A percentile compares a stretch with the other conserved stretches of the same genome.
Evolutionary conservation across 2,888 invertebrate genomes (phyloP).

Genomic region (Aphodius sticticus): DNA sequence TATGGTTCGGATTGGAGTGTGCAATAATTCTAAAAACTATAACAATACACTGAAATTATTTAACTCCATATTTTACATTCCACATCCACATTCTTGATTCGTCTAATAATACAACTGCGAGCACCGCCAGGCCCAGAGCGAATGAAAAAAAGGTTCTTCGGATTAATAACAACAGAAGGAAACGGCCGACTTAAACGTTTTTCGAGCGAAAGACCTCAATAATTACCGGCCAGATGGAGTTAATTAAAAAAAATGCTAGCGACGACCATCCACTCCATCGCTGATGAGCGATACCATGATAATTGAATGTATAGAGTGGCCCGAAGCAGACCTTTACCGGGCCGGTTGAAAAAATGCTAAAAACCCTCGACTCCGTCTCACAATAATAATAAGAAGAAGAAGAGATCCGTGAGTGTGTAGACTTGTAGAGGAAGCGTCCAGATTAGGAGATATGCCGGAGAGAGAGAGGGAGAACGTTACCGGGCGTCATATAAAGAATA

Average conservation of each 20-base stretch:
- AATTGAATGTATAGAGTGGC: neutral
- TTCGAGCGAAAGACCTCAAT: neutral
- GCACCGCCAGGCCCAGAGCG: neutral
- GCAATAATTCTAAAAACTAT: no score
- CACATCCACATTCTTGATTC: no score
- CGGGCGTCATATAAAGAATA: constrained; percentile 59
- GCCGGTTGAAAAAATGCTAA: neutral
- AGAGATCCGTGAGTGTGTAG: no score
- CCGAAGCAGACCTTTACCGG: neutral
- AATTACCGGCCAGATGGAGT: neutral
- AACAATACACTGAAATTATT: no score
- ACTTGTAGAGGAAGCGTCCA: neutral
- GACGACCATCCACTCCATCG: neutral
- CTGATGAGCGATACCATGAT: neutral
- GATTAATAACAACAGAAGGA: constrained; percentile 4
- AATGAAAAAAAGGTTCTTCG: neutral
- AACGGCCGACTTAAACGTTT: neutral
- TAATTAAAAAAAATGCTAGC: neutral
- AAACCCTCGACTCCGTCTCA: neutral
- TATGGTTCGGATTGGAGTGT: no score
- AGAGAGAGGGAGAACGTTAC: constrained; percentile 31
- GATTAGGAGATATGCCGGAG: neutral
- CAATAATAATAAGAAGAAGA: neutral
- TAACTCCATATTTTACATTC: no score
- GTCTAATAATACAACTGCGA: neutral